These are phyloP conservation scores for Myotis myotis DNA, from an alignment of 2,797 vertebrate species.

Conservation along the genomic window DNA sequence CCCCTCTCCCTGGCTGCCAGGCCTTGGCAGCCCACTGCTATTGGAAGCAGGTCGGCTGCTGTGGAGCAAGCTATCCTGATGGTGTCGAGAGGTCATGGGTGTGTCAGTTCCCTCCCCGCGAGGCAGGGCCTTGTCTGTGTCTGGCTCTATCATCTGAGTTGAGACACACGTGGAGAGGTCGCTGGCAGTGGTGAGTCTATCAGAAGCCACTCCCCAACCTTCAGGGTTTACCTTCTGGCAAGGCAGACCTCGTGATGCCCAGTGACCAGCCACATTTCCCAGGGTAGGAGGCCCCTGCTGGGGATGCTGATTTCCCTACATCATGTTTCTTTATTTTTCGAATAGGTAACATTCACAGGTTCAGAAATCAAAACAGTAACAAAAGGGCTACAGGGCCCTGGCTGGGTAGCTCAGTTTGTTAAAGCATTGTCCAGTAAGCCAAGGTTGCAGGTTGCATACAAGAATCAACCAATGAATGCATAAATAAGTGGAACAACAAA, in stretches of 20 bases:
- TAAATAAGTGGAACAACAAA: background rate
- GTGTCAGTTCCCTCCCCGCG: background rate
- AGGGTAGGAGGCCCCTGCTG: background rate
- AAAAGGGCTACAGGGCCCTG: background rate
- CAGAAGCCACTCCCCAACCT: background rate
- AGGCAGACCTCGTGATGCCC: background rate
- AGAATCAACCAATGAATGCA: background rate
- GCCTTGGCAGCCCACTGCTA: background rate
- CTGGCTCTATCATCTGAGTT: background rate
- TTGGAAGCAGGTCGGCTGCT: background rate
- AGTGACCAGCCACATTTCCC: background rate
- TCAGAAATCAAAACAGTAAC: slow-evolving; percentile 38
- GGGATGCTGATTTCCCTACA: background rate
- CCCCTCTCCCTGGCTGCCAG: background rate
- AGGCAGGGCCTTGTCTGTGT: background rate
- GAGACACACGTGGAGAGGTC: background rate
- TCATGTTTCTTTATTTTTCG: background rate
- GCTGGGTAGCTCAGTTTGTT: background rate
- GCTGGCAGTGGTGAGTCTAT: background rate
- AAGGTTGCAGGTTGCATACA: background rate
- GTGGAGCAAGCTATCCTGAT: background rate
- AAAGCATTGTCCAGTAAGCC: background rate
- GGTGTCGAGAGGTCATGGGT: slow-evolving; percentile 29
- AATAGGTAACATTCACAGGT: background rate
- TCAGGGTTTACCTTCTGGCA: background rate